These are phyloP conservation scores for Diloba caeruleocephala DNA, from an alignment of 2,888 invertebrate species.

Conservation along the genomic window DNA sequence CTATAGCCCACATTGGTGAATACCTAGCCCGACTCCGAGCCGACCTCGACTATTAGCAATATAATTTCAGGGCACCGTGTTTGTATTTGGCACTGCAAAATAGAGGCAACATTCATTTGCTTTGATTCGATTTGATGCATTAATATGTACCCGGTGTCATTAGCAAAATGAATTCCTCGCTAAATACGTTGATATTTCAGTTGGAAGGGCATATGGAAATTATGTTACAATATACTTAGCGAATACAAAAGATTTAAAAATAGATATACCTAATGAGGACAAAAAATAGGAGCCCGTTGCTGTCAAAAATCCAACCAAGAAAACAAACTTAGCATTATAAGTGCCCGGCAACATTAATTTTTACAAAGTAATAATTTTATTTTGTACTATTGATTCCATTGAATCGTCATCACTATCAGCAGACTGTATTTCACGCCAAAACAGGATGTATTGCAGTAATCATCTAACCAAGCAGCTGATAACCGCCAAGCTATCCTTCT, in stretches of 20 bases:
- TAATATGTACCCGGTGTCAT: conserved; percentile 33
- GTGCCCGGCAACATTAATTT: too few species aligned
- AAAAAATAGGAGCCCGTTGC: too few species aligned
- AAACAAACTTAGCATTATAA: too few species aligned
- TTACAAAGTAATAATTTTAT: too few species aligned
- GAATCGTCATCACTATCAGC: too few species aligned
- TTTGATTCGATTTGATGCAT: conserved; percentile 46
- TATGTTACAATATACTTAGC: conserved; percentile 12
- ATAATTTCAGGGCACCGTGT: conserved; percentile 54
- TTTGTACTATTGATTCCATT: too few species aligned
- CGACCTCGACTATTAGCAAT: conserved; percentile 59
- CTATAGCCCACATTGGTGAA: conserved; percentile 65
- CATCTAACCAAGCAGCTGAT: too few species aligned
- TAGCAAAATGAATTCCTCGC: conserved; percentile 29
- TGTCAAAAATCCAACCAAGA: too few species aligned
- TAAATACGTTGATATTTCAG: conserved; percentile 15
- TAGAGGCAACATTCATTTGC: conserved; percentile 48
- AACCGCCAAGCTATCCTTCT: too few species aligned
- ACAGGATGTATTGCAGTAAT: too few species aligned
- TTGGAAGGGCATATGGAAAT: conserved; percentile 12
- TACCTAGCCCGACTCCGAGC: conserved; percentile 49
- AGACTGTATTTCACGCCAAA: too few species aligned
- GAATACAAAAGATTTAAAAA: not conserved
- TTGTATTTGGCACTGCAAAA: conserved; percentile 49
- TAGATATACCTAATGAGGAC: too few species aligned